Evolutionary conservation across 2,888 invertebrate genomes (phyloP), one percentile per base, ranked within the genome.

Genomic region (Prenolepis imparis): DNA sequence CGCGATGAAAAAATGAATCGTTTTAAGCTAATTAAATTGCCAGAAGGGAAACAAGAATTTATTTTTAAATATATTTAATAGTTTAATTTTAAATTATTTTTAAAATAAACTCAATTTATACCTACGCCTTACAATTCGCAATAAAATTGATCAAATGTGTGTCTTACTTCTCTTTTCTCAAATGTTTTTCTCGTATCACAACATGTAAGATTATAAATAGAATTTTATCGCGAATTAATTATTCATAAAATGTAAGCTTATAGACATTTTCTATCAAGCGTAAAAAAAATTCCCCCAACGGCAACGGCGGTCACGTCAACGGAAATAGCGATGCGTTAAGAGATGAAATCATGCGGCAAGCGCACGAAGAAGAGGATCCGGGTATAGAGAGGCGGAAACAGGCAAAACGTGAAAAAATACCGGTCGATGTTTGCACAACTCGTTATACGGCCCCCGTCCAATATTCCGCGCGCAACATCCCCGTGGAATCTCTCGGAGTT

Each of bases 271-370:
- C 6, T 52, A n/a, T 52, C 8, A 52, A 52, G 8, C 18, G 55
- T 9, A 12, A 32, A 68, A 28, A 57, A 18, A 18, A n/a, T 52
- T 8, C 1, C 9, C 39, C 24, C 0, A 0, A 0, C n/a, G 8
- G 6, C 52, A 52, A 52, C 18, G 39, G 24, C 21, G 15, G 32
- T 48, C 48, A 36, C 63, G 41, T 39, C 28, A 41, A 57, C 77
- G 55, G 57, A 57, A 77, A 77, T 67, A 77, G 75, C 64, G 52
- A 36, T 64, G 75, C 75, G 52, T 52, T 32, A 64, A 6, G 75
- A 64, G 64, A 75, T 64, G 67, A 77, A 67, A 39, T 57, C 77
- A 67, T 24, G 55, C 64, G 39, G 39, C 18, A 32, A 28, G 44
- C 44, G n/a, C 6, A 15, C 41, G 66, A 61, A 32, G 32, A 28